A percentile compares a stretch with the other conserved stretches of the same genome.
These are phyloP conservation scores for Euschistus heros DNA, from an alignment of 1,140 invertebrate species.

Conservation along the genomic window DNA sequence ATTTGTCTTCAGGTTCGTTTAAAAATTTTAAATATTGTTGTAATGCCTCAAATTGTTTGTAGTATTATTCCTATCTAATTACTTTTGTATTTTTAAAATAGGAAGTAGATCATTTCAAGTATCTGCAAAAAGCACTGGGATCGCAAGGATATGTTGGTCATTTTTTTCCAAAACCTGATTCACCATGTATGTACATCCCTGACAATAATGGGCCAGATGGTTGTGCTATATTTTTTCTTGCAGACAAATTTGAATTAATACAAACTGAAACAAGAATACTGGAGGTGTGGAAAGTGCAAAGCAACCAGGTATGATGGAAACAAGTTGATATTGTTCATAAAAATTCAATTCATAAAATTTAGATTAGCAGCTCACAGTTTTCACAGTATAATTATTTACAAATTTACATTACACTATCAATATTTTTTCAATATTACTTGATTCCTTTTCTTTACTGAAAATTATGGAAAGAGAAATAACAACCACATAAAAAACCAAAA, in stretches of 20 bases:
- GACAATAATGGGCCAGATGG: constrained; percentile 70
- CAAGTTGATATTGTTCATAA: constrained; percentile 8
- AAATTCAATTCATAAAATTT: neutral
- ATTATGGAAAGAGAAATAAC: no score
- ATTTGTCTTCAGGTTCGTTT: constrained; percentile 56
- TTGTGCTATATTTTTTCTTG: constrained; percentile 63
- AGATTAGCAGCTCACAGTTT: neutral
- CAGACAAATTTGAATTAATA: constrained; percentile 49
- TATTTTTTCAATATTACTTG: no score
- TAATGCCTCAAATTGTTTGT: neutral
- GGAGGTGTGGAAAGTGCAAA: constrained; percentile 55
- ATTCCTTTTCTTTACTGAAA: no score
- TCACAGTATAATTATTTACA: no score
- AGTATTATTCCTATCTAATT: no score
- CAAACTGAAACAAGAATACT: constrained; percentile 48
- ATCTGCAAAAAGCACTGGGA: constrained; percentile 48
- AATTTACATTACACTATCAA: no score
- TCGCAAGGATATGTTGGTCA: constrained; percentile 56
- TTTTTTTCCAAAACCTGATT: constrained; percentile 69
- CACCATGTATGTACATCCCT: constrained; percentile 60
- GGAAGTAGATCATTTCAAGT: constrained; percentile 69
- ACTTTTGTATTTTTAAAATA: constrained; percentile 33
- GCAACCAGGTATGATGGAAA: constrained; percentile 50
- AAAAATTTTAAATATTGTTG: neutral
- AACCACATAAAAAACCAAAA: no score